A percentile compares a stretch with the other conserved stretches of the same genome.
These are phyloP conservation scores for Apotomis turbidana DNA, from an alignment of 2,888 invertebrate genomes.

Conservation along the genomic window DNA sequence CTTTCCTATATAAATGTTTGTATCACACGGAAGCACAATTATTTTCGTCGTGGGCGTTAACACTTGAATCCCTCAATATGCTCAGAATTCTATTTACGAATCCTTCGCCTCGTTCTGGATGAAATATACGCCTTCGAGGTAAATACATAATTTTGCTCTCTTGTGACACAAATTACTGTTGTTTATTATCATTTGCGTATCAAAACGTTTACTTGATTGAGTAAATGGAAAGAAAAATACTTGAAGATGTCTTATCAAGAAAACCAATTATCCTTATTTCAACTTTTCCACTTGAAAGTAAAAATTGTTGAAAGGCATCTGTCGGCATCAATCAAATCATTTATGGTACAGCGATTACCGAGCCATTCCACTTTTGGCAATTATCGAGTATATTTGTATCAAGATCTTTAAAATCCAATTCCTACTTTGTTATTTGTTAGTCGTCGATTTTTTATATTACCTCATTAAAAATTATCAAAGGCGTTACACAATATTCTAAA, in stretches of 20 bases:
- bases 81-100: too few relatives aligned
- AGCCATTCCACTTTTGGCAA: conserved; percentile 11
- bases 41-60: too few relatives aligned
- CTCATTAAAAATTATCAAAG: neutral
- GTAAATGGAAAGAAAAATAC: neutral
- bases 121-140: too few relatives aligned
- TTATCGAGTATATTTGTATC: conserved; percentile 1
- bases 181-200: neutral
- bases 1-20: too few relatives aligned
- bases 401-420: neutral
- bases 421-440: neutral
- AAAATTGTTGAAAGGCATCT: conserved; percentile 11
- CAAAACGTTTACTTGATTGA: conserved; percentile 10
- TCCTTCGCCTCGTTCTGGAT: too few relatives aligned
- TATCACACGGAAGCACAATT: too few relatives aligned
- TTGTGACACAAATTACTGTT: neutral
- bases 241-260: neutral
- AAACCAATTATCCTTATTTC: conserved; percentile 5
- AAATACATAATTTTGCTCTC: too few relatives aligned
- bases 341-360: conserved; percentile 13
- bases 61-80: too few relatives aligned
- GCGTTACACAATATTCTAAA: too few relatives aligned
- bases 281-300: conserved; percentile 23
- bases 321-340: conserved; percentile 35
- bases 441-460: neutral